Evolutionary conservation across 2,888 invertebrate species (phyloP), one percentile per base, ranked within the genome.

Genomic region (Amaurobius ferox): DNA sequence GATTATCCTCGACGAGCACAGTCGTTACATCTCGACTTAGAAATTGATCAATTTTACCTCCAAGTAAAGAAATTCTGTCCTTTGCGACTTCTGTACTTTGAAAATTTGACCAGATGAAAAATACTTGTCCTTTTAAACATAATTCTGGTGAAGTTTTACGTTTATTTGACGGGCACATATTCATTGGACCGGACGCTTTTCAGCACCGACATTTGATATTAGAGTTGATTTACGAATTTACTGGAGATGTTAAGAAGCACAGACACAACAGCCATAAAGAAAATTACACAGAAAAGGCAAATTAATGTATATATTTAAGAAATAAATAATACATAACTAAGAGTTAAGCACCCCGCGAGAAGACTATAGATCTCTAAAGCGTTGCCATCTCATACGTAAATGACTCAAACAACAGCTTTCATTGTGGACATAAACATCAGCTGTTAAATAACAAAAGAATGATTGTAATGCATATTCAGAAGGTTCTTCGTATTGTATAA

Each of bases 111-210:
- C 26, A 79, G 39, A 86, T 68, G 68, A 79, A 86, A 73, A 68
- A 86, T 62, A 86, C 67, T 70, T 86, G 85, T 62, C 79, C 85
- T 61, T 79, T 86, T 39, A 86, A 79, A 67, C 85, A 79, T 78
- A 55, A 86, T 86, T 86, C 78, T 30, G 78, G 85, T 55, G 79
- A 66, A 23, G 73, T 13, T 86, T 86, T 86, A 74, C 73, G 73
- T 32, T 76, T 83, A 76, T 70, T 76, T 32, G 85, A 68, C 61
- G 85, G 85, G 72, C 85, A 86, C 79, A 79, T 86, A 78, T 86
- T 86, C 79, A 79, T 86, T 85, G 83, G 83, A 85, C 83, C 83
- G 77, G 77, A 85, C 77, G 83, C 83, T 85, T 85, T 85, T 77
- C 76, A 72, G 71, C 77, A 85, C 77, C 83, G 71, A 76, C 83